Evolutionary conservation across 2,888 invertebrate species (phyloP), one percentile per base, ranked within the genome.

Genomic region (Apotomis turbidana): DNA sequence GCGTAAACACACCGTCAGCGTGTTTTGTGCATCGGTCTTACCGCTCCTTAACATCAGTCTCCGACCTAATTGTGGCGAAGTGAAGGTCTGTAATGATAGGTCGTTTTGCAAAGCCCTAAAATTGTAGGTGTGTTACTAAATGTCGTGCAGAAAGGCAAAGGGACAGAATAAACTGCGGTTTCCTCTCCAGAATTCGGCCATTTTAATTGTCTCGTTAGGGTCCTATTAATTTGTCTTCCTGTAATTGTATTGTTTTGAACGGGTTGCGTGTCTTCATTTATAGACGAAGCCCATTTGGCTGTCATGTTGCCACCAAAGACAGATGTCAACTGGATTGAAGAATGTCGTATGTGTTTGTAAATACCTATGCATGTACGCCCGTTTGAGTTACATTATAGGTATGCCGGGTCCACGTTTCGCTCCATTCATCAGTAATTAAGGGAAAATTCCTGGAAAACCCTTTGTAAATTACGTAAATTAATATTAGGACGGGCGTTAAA

Each of bases 131-230:
- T 77, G 77, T 84, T 83, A 79, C 77, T 76, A 77, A 80, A 78
- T 78, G 78, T 75, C 79, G 78, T 77, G 77, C 74, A 74, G 77
- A 74, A 78, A 78, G 76, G 77, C 74, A 78, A 81, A 80, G 78
- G 81, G 82, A 80, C 78, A 73, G 81, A 83, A 74, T 61, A 81
- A 83, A 83, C 77, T 82, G 85, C 78, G 87, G 87, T 84, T 82
- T 75, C 73, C 83, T 67, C 72, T 61, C 52, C 71, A 74, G 74
- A 84, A 84, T 83, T 85, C 79, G 77, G 80, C 80, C 80, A 81
- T 87, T 87, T 82, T 85, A 87, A 89, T 83, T 84, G 82, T 84
- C 81, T 83, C 82, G 84, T 87, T 87, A 84, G 83, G 82, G 78
- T 80, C 79, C 78, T 83, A 82, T 85, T 86, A 83, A 80, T 86